Evolutionary conservation across 53 echinoderm and acorn worm genomes (phyloP), one percentile per base, ranked within the genome.

Genomic region (Patiria pectinifera): DNA sequence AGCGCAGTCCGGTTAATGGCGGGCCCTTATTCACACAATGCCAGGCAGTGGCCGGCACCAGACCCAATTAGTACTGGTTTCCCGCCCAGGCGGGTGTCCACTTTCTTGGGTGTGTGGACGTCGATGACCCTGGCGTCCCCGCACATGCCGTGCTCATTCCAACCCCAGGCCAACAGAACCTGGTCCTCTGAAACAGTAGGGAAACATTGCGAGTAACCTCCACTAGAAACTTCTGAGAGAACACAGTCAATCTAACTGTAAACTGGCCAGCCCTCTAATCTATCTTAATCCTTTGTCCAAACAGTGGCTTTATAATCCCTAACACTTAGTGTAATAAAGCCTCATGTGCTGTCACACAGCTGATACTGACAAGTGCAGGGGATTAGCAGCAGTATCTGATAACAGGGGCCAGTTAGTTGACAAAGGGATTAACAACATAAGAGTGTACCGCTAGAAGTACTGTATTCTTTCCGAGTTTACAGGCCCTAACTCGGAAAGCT

Each of bases 111-210:
- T 11, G 85, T 69, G 53, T 74, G 91, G 47, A 96, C 94, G 60
- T 98, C 94, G 80, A 93, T 94, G 80, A 94, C 91, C 13, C 93
- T 92, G 10, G 95, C 98, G 23, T 96, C 96, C 19, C 94, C 98
- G 60, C 98, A 98, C 96, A 96, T 98, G n/a, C 98, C 98, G 69
- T 98, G 98, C 48, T 98, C 98, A 66, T 98, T 98, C 98, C 98
- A 98, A 60, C 98, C 98, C 98, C 98, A 98, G 2, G 96, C 94
- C 19, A 95, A 85, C 47, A 96, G 85, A 45, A 91, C 85, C 16
- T 93, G 76, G 71, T 96, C 96, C 61, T 84, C 92, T 95, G 85
- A 3, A 71, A 49, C 22, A 74, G 74, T 23, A 74, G 24, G 24
- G 4, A 91, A 62, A 45, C 35, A 35, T 35, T 35, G 35, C 35